phyloP scores from a whole-genome alignment of 2,888 invertebrate species.

The Lycia hirtaria region DNA sequence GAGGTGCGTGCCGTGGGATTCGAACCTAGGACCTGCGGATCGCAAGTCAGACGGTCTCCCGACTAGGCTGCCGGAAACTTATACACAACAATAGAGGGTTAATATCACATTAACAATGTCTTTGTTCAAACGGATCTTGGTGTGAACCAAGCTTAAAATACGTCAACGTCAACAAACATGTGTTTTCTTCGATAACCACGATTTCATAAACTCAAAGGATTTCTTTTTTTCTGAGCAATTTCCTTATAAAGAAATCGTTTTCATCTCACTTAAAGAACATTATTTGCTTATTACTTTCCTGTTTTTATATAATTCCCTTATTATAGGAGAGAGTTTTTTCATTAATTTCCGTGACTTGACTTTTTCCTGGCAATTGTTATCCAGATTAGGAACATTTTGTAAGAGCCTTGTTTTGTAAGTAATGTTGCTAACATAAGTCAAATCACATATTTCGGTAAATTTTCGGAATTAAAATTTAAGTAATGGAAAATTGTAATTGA shows the following conservation, averaged over 20 bases:
- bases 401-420: not conserved
- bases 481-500: not conserved
- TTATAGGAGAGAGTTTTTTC: conserved; percentile 12
- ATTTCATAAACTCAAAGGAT: not conserved
- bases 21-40: no score
- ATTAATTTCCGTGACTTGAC: conserved; percentile 17
- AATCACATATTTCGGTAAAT: not conserved
- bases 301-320: conserved; percentile 9
- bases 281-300: conserved; percentile 7
- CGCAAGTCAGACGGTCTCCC: no score
- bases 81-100: no score
- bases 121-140: no score
- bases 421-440: not conserved
- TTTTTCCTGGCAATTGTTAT: conserved; percentile 18
- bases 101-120: no score
- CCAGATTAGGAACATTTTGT: conserved; percentile 15
- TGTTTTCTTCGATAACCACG: not conserved
- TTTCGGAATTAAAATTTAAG: not conserved
- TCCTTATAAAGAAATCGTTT: not conserved
- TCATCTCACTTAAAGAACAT: not conserved
- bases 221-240: not conserved
- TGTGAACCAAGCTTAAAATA: no score
- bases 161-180: no score
- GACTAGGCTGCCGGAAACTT: no score
- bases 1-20: no score